These are phyloP conservation scores for Tipula unca DNA, from an alignment of 2,888 invertebrate genomes.

Conservation along the genomic window DNA sequence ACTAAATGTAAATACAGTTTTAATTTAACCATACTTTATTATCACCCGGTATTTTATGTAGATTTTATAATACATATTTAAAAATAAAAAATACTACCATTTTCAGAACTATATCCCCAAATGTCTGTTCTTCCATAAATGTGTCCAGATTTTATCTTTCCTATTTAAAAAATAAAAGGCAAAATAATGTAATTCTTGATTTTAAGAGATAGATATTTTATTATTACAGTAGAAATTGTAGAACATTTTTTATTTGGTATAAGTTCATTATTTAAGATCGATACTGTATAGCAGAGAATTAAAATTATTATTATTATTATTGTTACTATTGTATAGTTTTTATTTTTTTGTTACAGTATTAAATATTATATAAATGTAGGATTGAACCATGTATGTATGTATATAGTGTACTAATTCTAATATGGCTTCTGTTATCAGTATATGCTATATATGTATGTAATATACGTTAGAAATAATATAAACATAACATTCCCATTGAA, in stretches of 20 bases:
- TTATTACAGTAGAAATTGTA: not conserved
- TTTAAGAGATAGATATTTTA: not conserved
- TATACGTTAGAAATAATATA: not conserved
- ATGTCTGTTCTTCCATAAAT: constrained; percentile 8
- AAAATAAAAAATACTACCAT: not conserved
- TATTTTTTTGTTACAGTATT: not conserved
- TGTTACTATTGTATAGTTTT: not conserved
- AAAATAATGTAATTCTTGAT: not conserved
- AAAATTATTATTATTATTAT: not conserved
- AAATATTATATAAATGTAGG: not conserved
- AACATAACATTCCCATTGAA: not conserved
- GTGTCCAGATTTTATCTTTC: constrained; percentile 8
- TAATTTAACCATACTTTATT: not conserved
- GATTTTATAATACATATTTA: not conserved
- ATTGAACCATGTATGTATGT: not conserved
- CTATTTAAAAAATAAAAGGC: not conserved
- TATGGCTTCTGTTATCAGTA: constrained; percentile 3
- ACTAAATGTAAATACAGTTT: not conserved
- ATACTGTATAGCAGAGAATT: not conserved
- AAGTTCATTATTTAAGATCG: constrained; percentile 1
- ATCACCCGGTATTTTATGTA: not conserved
- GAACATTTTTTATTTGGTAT: not conserved
- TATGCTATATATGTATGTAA: not conserved
- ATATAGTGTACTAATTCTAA: not conserved
- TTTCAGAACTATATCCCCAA: not conserved